Conservation (phyloP, 2,888 invertebrate species). For the Mayetiola destructor region DNA sequence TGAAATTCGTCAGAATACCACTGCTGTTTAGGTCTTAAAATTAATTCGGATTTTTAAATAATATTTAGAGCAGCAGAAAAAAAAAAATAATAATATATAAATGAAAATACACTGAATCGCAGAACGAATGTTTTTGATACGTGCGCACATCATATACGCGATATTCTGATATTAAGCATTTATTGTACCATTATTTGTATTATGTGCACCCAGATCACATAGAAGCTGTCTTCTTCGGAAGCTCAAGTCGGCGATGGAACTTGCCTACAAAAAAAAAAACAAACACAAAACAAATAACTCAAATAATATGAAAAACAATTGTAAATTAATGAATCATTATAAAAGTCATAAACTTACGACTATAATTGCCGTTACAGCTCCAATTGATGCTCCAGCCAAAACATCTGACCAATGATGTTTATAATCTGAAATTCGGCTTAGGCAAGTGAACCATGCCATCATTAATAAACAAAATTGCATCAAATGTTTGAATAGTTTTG, state of each 20-base stretch:
- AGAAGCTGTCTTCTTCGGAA: neutral
- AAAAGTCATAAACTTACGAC: constrained; percentile 44
- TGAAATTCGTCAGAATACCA: no score
- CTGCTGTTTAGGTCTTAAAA: no score
- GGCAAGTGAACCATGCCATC: constrained; percentile 73
- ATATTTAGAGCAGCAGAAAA: no score
- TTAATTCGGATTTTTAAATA: no score
- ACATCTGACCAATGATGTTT: constrained; percentile 99
- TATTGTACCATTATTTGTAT: neutral
- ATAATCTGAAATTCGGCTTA: constrained; percentile 86
- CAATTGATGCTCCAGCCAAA: constrained; percentile 61
- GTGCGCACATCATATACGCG: no score
- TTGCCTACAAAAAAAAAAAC: neutral
- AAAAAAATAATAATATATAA: no score
- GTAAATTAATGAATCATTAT: neutral
- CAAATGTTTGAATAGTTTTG: constrained; percentile 68
- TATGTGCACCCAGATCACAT: neutral
- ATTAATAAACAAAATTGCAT: constrained; percentile 67
- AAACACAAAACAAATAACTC: neutral
- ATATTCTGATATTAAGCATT: no score
- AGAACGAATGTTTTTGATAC: no score
- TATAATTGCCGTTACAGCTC: constrained; percentile 49
- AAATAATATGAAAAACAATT: neutral
- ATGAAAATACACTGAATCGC: no score
- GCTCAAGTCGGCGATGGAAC: neutral